Evolutionary conservation across 2,113 vertebrate species (phyloP).

Genomic region (Labeo rohita): DNA sequence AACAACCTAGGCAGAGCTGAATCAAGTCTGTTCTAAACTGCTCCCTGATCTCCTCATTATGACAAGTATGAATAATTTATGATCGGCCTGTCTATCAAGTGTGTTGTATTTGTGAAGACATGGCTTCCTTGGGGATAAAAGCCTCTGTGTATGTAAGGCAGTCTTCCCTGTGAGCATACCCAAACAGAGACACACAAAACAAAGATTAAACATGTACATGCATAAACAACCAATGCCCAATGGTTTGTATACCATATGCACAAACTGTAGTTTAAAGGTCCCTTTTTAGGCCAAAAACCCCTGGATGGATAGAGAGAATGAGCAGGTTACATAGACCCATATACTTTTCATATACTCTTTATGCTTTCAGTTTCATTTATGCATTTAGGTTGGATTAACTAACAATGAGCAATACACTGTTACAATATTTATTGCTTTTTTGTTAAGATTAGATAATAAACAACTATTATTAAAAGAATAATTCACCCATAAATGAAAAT

Average conservation of each 20-base stretch:
- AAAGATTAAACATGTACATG: background rate
- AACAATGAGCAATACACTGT: background rate
- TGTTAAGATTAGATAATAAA: background rate
- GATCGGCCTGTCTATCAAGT: constrained; percentile 13
- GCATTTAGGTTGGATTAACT: background rate
- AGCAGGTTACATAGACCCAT: background rate
- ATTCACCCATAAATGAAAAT: no score
- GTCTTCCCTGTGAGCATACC: background rate
- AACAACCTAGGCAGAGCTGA: constrained; percentile 4
- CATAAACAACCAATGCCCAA: background rate
- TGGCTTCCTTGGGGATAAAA: constrained; percentile 13
- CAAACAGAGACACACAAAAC: background rate
- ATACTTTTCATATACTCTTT: background rate
- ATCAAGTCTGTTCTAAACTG: background rate
- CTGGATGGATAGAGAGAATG: background rate
- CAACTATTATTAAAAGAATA: background rate
- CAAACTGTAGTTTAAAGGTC: background rate
- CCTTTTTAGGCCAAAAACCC: background rate
- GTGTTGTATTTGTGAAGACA: constrained; percentile 42
- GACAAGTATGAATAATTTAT: constrained; percentile 46
- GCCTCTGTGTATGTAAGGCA: constrained; percentile 8
- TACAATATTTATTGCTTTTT: background rate
- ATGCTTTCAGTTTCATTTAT: background rate
- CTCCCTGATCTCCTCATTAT: constrained; percentile 47
- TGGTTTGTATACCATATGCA: background rate